phyloP scores from a whole-genome alignment of 2,888 invertebrate species.

The Iphiclides podalirius region DNA sequence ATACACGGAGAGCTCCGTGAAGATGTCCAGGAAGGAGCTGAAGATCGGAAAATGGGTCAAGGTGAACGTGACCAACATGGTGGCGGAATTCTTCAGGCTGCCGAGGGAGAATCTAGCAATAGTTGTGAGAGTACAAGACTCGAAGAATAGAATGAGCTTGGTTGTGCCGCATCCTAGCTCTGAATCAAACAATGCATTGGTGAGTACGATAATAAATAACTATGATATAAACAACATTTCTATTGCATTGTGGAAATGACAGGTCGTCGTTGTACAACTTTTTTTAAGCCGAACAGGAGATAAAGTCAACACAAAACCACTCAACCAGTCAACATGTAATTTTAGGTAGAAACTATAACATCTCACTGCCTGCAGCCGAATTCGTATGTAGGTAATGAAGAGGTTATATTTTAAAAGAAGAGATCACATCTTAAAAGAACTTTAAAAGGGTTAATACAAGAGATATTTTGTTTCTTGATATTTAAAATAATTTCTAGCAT shows the following conservation, averaged over 20 bases:
- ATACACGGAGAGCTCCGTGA: constrained; percentile 60
- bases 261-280: no score
- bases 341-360: no score
- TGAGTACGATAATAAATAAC: constrained; percentile 41
- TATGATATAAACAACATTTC: background rate
- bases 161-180: constrained; percentile 85
- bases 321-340: no score
- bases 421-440: no score
- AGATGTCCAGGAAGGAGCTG: constrained; percentile 73
- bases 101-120: constrained; percentile 88
- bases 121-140: constrained; percentile 84
- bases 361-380: no score
- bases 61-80: constrained; percentile 86
- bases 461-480: no score
- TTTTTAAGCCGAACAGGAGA: no score
- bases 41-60: constrained; percentile 85
- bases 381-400: no score
- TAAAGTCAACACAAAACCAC: no score
- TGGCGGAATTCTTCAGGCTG: constrained; percentile 88
- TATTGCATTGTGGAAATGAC: background rate
- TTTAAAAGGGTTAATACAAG: no score
- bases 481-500: no score
- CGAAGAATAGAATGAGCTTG: constrained; percentile 80
- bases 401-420: no score
- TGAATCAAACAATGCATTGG: constrained; percentile 74